phyloP scores from a whole-genome alignment of 2,113 vertebrate genomes.

The Phoxinus phoxinus region DNA sequence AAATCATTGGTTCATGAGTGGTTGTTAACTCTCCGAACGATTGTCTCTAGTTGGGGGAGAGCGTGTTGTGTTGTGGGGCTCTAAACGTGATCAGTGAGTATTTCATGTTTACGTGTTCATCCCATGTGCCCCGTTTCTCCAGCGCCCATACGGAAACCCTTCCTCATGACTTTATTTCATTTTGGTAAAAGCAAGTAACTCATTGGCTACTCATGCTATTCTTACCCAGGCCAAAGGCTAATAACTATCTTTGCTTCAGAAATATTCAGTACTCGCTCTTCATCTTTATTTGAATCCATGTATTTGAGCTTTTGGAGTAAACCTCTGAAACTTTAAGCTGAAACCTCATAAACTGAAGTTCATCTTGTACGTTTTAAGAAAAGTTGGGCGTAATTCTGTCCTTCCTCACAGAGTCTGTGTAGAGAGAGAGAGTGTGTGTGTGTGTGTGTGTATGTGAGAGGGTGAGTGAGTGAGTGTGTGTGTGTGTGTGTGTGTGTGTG shows the following conservation, averaged over 20 bases:
- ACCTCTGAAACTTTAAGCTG: background rate
- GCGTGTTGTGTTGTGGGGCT: conserved; percentile 90
- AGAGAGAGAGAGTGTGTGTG: too few relatives aligned
- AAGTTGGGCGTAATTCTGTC: conserved; percentile 13
- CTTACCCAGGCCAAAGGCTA: conserved; percentile 73
- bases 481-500: conserved; percentile 2
- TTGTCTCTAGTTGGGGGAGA: conserved; percentile 90
- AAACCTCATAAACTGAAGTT: background rate
- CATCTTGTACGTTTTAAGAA: background rate
- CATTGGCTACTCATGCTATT: conserved; percentile 74
- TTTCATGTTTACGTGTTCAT: conserved; percentile 90
- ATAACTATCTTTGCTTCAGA: conserved; percentile 64
- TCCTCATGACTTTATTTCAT: conserved; percentile 73
- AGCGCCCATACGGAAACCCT: conserved; percentile 77
- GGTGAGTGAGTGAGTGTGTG: too few relatives aligned
- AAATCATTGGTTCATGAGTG: conserved; percentile 66
- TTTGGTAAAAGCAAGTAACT: conserved; percentile 68
- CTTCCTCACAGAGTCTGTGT: background rate
- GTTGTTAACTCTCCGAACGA: conserved; percentile 81
- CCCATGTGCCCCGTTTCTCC: conserved; percentile 78
- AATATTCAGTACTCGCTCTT: conserved; percentile 9
- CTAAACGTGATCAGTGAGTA: conserved; percentile 94
- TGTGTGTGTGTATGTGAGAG: background rate
- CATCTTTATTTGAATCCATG: conserved; percentile 27
- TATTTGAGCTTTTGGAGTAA: background rate